phyloP scores from a whole-genome alignment of 1,140 invertebrate genomes.

The Drosophila teissieri region DNA sequence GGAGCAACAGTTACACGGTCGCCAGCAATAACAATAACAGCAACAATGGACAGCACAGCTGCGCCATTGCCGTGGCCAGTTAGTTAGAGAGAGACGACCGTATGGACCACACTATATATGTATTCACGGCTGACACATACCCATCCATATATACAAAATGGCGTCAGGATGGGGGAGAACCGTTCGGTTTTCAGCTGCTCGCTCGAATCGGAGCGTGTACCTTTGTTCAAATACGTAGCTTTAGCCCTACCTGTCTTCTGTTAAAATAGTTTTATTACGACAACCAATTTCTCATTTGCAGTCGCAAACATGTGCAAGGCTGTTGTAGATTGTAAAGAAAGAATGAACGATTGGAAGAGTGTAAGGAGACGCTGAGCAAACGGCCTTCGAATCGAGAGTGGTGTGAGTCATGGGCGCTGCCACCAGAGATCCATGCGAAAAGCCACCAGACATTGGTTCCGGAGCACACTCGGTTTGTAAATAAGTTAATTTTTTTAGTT shows the following conservation, averaged over 20 bases:
- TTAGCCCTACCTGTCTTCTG: conserved; percentile 53
- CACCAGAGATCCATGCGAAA: conserved; percentile 43
- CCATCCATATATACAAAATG: conserved; percentile 10
- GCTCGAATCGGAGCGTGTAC: conserved; percentile 33
- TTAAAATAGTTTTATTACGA: conserved; percentile 84
- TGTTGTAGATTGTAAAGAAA: conserved; percentile 74
- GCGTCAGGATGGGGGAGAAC: conserved; percentile 7
- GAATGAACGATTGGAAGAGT: conserved; percentile 65
- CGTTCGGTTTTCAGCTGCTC: conserved; percentile 20
- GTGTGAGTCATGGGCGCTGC: conserved; percentile 68
- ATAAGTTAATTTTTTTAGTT: conserved; percentile 54
- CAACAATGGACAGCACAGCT: conserved; percentile 37
- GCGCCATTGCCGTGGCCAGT: conserved; percentile 64
- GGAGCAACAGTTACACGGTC: conserved; percentile 29
- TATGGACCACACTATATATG: conserved; percentile 27
- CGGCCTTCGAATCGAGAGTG: conserved; percentile 59
- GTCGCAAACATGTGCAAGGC: conserved; percentile 74
- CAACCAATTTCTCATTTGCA: conserved; percentile 84
- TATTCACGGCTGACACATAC: conserved; percentile 15
- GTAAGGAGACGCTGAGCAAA: conserved; percentile 64
- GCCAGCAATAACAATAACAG: conserved; percentile 23
- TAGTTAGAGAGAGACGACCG: conserved; percentile 66
- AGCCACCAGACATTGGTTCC: conserved; percentile 64
- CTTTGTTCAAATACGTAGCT: conserved; percentile 15
- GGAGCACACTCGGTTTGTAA: conserved; percentile 80